Evolutionary conservation across 1,140 invertebrate genomes (phyloP).

Genomic region (Euwallacea similis): DNA sequence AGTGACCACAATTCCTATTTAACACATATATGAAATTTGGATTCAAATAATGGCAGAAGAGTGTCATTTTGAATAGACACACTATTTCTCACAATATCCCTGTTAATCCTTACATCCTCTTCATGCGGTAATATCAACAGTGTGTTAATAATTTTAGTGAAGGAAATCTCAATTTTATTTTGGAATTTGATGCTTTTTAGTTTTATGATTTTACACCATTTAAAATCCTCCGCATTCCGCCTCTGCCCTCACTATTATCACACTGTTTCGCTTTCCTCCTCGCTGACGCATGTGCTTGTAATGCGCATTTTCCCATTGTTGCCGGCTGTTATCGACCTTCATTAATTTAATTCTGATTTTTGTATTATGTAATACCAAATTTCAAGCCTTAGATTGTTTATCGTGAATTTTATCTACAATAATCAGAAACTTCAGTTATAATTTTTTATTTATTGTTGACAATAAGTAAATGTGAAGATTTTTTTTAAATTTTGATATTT

Average conservation of each 20-base stretch:
- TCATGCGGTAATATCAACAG: too few species aligned
- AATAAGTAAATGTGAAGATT: neutral
- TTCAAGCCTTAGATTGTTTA: neutral
- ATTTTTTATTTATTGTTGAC: neutral
- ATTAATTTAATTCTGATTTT: neutral
- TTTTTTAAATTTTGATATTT: neutral
- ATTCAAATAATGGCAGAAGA: too few species aligned
- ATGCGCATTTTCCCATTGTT: slow-evolving; percentile 19
- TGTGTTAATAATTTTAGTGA: too few species aligned
- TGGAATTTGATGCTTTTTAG: too few species aligned
- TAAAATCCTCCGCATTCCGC: neutral
- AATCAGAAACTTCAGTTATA: neutral
- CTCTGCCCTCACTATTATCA: slow-evolving; percentile 9
- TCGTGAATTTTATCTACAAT: neutral
- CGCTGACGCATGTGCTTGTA: slow-evolving; percentile 15
- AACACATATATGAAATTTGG: too few species aligned
- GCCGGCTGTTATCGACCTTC: neutral
- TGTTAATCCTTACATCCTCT: too few species aligned
- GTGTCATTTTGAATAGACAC: too few species aligned
- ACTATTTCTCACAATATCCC: too few species aligned
- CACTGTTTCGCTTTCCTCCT: slow-evolving; percentile 6
- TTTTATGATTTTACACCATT: too few species aligned
- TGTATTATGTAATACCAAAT: neutral
- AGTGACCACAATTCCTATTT: too few species aligned
- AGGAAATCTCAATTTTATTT: too few species aligned